Evolutionary conservation across 2,888 invertebrate genomes (phyloP), one percentile per base, ranked within the genome.

Genomic region (Plagiodera versicolora): DNA sequence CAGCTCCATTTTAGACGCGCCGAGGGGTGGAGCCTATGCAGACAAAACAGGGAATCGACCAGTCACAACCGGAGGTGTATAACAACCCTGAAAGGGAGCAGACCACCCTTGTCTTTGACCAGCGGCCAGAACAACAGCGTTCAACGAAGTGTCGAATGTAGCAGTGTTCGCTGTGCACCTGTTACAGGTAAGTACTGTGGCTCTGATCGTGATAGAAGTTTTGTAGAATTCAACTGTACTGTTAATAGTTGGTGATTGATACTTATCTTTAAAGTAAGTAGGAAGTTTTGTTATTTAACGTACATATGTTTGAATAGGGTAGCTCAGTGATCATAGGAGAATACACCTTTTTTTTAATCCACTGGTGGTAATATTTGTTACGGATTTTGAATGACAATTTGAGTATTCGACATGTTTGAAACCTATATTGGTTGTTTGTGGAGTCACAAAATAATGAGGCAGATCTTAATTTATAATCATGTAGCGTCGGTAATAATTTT

Each of bases 1-100:
- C 58, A 63, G 67, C 75, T 71, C 76, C 75, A 74, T 76, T 76
- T 76, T 74, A 66, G 70, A 64, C 66, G 70, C 67, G 66, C 68
- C 63, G 61, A 66, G 67, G 72, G 77, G 77, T 74, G 77, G 77
- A 74, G 76, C 73, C 68, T 71, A 65, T 49, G 54, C 60, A 65
- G 68, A 52, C 67, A 69, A 68, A 70, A 68, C 66, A 60, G 68
- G 66, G 71, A 68, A 67, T 69, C 68, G 69, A 64, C 74, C 76
- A 75, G 68, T 73, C 73, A 72, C 68, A 66, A 57, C 70, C 69
- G 69, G 70, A 69, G 69, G 60, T 66, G 59, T 58, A 65, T 63
- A 67, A 67, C 61, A 61, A 66, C 69, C 71, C 67, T 68, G 67
- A 67, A 65, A 60, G 58, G 65, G 66, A 56, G 67, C 63, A 66